These are phyloP conservation scores for Mastacembelus armatus DNA, from an alignment of 2,797 vertebrate species.

Conservation along the genomic window DNA sequence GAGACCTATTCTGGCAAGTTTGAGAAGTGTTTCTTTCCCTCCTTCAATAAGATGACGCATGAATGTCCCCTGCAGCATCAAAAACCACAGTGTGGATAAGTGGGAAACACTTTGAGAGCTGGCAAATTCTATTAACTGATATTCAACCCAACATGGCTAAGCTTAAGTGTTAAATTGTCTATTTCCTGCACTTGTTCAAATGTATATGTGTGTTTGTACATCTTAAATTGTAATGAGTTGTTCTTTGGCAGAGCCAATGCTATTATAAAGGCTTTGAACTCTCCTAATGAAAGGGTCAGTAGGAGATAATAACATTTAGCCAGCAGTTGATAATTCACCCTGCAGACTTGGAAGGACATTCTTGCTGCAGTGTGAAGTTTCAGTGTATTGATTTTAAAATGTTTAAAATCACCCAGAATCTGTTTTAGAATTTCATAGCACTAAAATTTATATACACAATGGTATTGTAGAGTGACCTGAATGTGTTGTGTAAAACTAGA, in stretches of 20 bases:
- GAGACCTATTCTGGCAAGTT: neutral
- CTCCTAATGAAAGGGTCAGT: slow-evolving; percentile 47
- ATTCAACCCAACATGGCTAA: neutral
- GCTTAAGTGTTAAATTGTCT: neutral
- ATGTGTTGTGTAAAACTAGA: neutral
- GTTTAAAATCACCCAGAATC: neutral
- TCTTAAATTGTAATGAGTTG: slow-evolving; percentile 6
- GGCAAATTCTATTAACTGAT: neutral
- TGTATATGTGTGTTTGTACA: neutral
- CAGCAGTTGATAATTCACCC: slow-evolving; percentile 31
- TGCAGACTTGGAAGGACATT: slow-evolving; percentile 12
- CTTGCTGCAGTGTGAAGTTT: slow-evolving; percentile 7
- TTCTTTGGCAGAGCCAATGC: slow-evolving; percentile 10
- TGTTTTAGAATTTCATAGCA: neutral
- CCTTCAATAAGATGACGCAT: neutral
- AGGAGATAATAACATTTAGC: slow-evolving; percentile 53
- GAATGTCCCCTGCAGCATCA: neutral
- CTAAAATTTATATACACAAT: neutral
- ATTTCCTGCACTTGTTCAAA: neutral
- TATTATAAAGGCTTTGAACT: slow-evolving; percentile 42
- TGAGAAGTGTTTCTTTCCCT: neutral
- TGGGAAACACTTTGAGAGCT: neutral
- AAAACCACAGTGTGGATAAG: neutral
- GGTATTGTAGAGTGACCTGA: neutral
- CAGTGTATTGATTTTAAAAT: slow-evolving; percentile 3